phyloP scores from a whole-genome alignment of 2,113 vertebrate genomes.

The Isichthys henryi region DNA sequence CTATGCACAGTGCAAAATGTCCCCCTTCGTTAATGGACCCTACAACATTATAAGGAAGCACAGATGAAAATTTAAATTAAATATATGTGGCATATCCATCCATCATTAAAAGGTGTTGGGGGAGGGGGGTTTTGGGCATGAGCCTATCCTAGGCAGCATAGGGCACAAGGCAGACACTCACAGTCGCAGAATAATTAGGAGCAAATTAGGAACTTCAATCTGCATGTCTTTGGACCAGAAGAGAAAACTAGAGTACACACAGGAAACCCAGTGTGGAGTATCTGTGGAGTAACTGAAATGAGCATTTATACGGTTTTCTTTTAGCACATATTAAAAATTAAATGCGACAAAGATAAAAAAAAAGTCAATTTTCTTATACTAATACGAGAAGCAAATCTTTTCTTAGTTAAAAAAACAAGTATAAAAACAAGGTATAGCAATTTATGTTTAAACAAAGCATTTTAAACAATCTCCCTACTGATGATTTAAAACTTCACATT shows the following conservation, averaged over 20 bases:
- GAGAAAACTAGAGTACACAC: neutral
- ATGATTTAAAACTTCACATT: neutral
- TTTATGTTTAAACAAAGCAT: neutral
- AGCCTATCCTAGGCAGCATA: neutral
- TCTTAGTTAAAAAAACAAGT: neutral
- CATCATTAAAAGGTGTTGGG: neutral
- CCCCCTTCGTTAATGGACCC: neutral
- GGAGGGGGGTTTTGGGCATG: neutral
- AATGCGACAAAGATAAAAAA: neutral
- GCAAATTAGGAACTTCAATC: neutral
- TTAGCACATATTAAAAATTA: neutral
- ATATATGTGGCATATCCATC: neutral
- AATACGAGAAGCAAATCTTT: neutral
- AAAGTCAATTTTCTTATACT: neutral
- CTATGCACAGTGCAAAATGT: neutral
- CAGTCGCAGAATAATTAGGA: neutral
- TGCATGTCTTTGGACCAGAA: neutral
- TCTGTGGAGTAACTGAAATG: neutral
- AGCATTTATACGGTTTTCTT: neutral
- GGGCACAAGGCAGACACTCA: neutral
- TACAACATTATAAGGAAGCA: neutral
- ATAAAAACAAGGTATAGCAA: neutral
- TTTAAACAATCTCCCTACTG: neutral
- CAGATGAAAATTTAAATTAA: neutral
- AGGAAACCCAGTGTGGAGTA: neutral